phyloP scores from a whole-genome alignment of 1,140 invertebrate species.

The Dinoponera quadriceps region DNA sequence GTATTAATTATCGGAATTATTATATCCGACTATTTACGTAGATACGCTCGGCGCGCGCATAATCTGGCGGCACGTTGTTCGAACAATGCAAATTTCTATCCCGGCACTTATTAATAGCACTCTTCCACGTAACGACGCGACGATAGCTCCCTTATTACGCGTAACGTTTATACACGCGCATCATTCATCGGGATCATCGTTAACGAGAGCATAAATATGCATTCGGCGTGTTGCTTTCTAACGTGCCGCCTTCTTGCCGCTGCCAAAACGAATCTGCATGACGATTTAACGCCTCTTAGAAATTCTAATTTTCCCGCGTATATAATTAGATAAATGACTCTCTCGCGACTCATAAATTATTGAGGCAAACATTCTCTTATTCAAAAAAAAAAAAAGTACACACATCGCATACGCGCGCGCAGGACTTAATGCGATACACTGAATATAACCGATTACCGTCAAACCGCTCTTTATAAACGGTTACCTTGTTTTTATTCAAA shows the following conservation, averaged over 20 bases:
- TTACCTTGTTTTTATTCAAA: constrained; percentile 7
- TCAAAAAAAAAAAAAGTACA: no score
- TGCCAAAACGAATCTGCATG: constrained; percentile 34
- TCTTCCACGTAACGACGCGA: constrained; percentile 26
- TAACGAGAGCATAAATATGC: constrained; percentile 55
- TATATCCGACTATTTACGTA: constrained; percentile 67
- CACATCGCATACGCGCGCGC: constrained; percentile 1
- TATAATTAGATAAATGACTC: constrained; percentile 27
- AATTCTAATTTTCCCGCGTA: constrained; percentile 11
- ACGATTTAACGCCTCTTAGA: constrained; percentile 10
- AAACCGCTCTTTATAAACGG: neutral
- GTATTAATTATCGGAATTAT: constrained; percentile 64
- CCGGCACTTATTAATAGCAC: constrained; percentile 32
- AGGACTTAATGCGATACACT: neutral
- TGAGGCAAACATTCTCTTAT: neutral
- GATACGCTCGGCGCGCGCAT: constrained; percentile 55
- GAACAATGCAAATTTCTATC: constrained; percentile 48
- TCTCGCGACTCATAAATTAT: constrained; percentile 26
- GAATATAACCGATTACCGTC: neutral
- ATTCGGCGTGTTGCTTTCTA: constrained; percentile 23
- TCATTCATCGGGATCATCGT: constrained; percentile 49
- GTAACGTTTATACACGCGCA: constrained; percentile 32
- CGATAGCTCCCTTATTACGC: neutral
- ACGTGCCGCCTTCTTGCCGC: constrained; percentile 23
- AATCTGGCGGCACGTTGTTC: constrained; percentile 19